A percentile compares a stretch with the other conserved stretches of the same genome.
Conservation (phyloP, 2,113 vertebrate genomes). For the Edolisoma coerulescens region DNA sequence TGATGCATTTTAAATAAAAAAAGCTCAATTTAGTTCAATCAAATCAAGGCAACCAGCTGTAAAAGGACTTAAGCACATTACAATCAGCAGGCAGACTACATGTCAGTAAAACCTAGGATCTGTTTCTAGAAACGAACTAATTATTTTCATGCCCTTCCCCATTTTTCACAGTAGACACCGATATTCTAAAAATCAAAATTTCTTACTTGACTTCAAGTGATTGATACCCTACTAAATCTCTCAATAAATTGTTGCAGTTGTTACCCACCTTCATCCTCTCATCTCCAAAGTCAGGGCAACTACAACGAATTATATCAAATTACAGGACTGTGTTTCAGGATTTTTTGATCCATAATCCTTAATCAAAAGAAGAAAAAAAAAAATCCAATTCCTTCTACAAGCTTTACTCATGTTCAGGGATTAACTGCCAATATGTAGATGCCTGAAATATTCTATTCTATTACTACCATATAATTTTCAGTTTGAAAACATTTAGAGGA, state of each 20-base stretch:
- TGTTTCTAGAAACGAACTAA: neutral
- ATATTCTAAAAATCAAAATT: neutral
- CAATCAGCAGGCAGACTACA: neutral
- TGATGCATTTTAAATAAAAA: slow-evolving; percentile 1
- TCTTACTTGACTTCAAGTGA: neutral
- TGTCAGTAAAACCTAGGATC: neutral
- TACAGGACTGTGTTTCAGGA: neutral
- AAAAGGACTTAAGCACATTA: neutral
- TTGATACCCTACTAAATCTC: neutral
- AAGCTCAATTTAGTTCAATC: neutral
- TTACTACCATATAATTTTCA: neutral
- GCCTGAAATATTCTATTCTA: neutral
- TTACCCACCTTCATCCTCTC: neutral
- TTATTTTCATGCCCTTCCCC: neutral
- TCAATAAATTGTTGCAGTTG: neutral
- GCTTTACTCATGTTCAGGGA: neutral
- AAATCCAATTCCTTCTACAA: neutral
- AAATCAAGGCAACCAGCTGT: neutral
- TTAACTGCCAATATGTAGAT: neutral
- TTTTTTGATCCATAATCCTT: neutral
- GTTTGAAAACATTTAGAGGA: neutral
- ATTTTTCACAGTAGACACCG: neutral
- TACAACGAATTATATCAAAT: neutral
- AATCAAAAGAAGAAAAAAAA: neutral
- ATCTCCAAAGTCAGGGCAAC: neutral